Evolutionary conservation across 1,140 invertebrate genomes (phyloP), one percentile per base, ranked within the genome.

Genomic region (Penaeus indicus): DNA sequence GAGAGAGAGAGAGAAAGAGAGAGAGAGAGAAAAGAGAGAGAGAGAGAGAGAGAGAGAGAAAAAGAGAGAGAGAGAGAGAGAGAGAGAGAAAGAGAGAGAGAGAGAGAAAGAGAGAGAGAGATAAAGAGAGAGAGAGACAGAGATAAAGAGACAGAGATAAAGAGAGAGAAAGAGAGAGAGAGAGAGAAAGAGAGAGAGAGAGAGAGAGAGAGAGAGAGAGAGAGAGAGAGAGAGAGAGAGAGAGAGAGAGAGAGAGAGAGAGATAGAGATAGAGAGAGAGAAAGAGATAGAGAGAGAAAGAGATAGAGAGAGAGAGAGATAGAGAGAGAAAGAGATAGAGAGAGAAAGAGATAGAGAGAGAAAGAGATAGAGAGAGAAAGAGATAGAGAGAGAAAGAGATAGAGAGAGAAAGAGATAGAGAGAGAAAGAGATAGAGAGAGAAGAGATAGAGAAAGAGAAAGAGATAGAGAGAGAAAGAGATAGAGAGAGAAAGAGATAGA

Each of bases 91-190:
- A 83, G 61, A 47, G 80, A 83, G 64, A 27, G 32, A 47, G 80
- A 25, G 32, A 25, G 80, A 83, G 64, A 47, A 38, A 83, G 64
- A 27, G 80, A 83, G 61, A 47, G 80, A 47, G 64, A 63, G 80
- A 27, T 1, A 27, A 19, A 72, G 64, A 47, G 32, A 47, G 64
- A 83, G 80, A 47, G 64, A 72, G 80, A 47, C 10, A 83, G 80
- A 47, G 64, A 72, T 8, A 27, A 13, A 72, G 80, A 47, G 64
- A 8, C 10, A 47, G 25, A 27, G 80, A 47, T 1, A 27, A 13
- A 83, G 61, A 27, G 80, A 83, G 80, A 25, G 80, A 72, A 27
- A 83, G 67, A 67, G 81, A 54, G 67, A 32, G 25, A 16, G 62
- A 67, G 54, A 16, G 27, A 8, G 81, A 21, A 25, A 13, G 25